Evolutionary conservation across 2,797 vertebrate species (phyloP).

Genomic region (Coccyzus lansbergi): DNA sequence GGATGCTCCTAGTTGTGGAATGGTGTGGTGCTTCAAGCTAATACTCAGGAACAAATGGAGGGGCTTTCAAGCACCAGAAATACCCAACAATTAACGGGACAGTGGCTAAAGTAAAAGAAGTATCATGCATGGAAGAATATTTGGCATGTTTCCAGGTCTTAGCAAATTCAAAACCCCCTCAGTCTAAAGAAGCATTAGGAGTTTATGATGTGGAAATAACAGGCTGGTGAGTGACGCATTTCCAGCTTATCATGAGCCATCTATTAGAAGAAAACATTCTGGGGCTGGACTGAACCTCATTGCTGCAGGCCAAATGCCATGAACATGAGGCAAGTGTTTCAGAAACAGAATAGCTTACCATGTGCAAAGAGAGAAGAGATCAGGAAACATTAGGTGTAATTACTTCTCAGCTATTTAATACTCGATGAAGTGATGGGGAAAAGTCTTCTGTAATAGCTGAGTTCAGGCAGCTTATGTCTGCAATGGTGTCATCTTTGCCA

Average conservation of each 20-base stretch:
- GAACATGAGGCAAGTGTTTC: slow-evolving; percentile 7
- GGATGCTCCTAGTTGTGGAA: not conserved
- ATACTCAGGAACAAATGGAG: slow-evolving; percentile 20
- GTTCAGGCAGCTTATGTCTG: not conserved
- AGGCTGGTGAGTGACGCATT: slow-evolving; percentile 69
- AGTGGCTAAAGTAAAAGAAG: slow-evolving; percentile 34
- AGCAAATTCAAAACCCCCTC: slow-evolving; percentile 69
- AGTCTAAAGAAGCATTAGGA: slow-evolving; percentile 76
- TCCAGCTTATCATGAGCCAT: slow-evolving; percentile 56
- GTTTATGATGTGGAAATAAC: slow-evolving; percentile 82
- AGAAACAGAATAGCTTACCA: slow-evolving; percentile 53
- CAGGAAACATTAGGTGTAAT: slow-evolving; percentile 49
- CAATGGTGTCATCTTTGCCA: not conserved
- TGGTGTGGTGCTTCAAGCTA: not conserved
- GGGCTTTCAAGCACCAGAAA: slow-evolving; percentile 31
- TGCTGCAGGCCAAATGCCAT: slow-evolving; percentile 63
- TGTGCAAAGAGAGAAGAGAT: slow-evolving; percentile 55
- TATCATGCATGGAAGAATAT: slow-evolving; percentile 24
- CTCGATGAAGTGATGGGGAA: slow-evolving; percentile 54
- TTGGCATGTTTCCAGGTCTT: slow-evolving; percentile 61
- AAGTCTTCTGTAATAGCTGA: slow-evolving; percentile 25
- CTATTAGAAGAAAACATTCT: slow-evolving; percentile 63
- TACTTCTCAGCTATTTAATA: slow-evolving; percentile 53
- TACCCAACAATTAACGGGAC: slow-evolving; percentile 6
- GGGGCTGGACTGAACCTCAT: slow-evolving; percentile 51